Evolutionary conservation across 1,140 invertebrate genomes (phyloP), one percentile per base, ranked within the genome.

Genomic region (Acromyrmex echinatior): DNA sequence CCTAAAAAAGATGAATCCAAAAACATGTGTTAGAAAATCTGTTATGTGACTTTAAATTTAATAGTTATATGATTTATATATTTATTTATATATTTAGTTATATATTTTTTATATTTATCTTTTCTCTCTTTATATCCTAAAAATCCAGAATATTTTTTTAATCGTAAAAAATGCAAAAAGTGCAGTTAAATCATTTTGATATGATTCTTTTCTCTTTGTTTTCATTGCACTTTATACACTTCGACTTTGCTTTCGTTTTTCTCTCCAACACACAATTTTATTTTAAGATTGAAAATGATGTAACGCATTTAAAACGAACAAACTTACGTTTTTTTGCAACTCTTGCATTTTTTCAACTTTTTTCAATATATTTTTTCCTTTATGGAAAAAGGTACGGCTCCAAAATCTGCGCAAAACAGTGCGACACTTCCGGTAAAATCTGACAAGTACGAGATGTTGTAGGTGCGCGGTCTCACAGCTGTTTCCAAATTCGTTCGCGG

Each of bases 391-490:
- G 39, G 9, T 35, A 6, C 2, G 53, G 3, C n/a, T n/a, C n/a
- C n/a, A n/a, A n/a, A n/a, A n/a, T 62, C 51, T 79, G 45, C 2
- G 68, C 25, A n/a, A 58, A 21, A 28, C 10, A 39, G 5, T 35
- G 35, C 62, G 25, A 82, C 65, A 65, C 58, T 60, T 49, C 79
- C 80, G 77, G 71, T 35, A 53, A 63, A 76, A 85, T 60, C 53
- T 90, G 66, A 49, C 66, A 51, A 45, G 77, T 60, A 74, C 82
- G 86, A 79, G 78, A 90, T 90, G 86, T 74, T 66, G 35, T 87
- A 87, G 53, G 73, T 86, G 71, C 71, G n/a, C 18, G 28, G 65
- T 31, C 56, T 60, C 18, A 71, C 73, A 82, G 62, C 86, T 90
- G 58, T 90, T 80, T 81, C 53, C 56, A 60, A 78, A 56, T 62